phyloP scores from a whole-genome alignment of 2,888 invertebrate genomes.

The Epiblema foenella region DNA sequence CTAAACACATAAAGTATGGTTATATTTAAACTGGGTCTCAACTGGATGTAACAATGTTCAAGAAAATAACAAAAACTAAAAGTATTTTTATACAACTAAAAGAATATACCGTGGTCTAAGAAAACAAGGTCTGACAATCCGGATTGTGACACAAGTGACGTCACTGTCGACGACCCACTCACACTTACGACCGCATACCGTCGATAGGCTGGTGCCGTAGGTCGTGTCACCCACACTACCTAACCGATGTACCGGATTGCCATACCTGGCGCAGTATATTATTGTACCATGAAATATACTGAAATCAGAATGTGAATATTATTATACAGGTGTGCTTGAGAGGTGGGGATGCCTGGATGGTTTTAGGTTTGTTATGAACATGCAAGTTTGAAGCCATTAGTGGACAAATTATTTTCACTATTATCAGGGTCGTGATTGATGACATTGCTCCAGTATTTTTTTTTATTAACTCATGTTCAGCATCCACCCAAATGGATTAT shows the following conservation, averaged over 20 bases:
- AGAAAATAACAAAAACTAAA: neutral
- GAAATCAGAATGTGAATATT: constrained; percentile 53
- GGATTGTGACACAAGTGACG: no score
- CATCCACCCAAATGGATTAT: neutral
- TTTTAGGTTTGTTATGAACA: constrained; percentile 8
- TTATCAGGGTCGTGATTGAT: neutral
- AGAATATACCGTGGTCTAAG: no score
- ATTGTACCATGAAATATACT: no score
- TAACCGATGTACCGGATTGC: no score
- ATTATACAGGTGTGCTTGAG: constrained; percentile 48
- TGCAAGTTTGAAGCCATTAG: constrained; percentile 11
- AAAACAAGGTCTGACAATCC: no score
- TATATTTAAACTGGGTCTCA: constrained; percentile 1
- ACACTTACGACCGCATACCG: no score
- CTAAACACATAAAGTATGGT: neutral
- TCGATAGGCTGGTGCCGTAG: no score
- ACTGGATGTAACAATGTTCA: neutral
- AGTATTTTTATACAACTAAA: constrained; percentile 11
- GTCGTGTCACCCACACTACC: no score
- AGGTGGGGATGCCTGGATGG: constrained; percentile 57
- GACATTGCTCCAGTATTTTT: constrained; percentile 5
- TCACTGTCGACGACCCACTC: no score
- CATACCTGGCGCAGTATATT: no score
- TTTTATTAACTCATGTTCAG: neutral
- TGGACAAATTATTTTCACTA: no score